Percentiles rank a stretch among this genome's conserved stretches.
Conservation (phyloP, 1,140 invertebrate genomes). For the Sminthurinus signatus region DNA sequence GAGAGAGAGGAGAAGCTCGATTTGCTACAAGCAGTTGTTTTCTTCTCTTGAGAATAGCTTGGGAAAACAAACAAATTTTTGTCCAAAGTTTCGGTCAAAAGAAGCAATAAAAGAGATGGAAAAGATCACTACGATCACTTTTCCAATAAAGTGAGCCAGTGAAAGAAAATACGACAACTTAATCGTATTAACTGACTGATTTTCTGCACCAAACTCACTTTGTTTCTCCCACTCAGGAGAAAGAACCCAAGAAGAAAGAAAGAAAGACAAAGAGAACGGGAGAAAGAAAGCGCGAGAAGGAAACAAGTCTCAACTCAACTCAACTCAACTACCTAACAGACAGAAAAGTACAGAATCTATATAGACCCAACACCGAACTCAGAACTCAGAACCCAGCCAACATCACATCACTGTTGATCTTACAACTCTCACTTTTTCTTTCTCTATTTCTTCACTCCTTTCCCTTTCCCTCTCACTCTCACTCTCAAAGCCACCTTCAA, state of each 20-base stretch:
- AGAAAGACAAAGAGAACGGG: background rate
- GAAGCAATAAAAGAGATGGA: conserved; percentile 40
- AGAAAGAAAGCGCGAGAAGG: too few species aligned
- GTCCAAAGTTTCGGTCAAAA: conserved; percentile 29
- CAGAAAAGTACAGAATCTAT: too few species aligned
- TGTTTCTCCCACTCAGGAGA: conserved; percentile 32
- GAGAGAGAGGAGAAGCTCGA: too few species aligned
- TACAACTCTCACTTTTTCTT: conserved; percentile 12
- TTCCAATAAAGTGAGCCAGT: conserved; percentile 40
- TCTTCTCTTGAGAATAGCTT: conserved; percentile 27
- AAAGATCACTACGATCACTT: conserved; percentile 40
- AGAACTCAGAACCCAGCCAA: conserved; percentile 1
- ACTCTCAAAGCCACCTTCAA: background rate
- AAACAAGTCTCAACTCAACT: too few species aligned
- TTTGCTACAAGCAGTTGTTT: conserved; percentile 29
- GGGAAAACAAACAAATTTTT: conserved; percentile 38
- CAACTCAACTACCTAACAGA: too few species aligned
- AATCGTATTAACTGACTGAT: conserved; percentile 41
- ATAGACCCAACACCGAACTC: too few species aligned
- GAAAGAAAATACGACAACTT: conserved; percentile 40
- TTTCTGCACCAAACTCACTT: conserved; percentile 38
- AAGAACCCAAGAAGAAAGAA: too few species aligned
- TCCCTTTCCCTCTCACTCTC: background rate
- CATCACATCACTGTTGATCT: conserved; percentile 34
- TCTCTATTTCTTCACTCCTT: background rate